phyloP scores from a whole-genome alignment of 2,113 vertebrate species.

The Pelobates fuscus region DNA sequence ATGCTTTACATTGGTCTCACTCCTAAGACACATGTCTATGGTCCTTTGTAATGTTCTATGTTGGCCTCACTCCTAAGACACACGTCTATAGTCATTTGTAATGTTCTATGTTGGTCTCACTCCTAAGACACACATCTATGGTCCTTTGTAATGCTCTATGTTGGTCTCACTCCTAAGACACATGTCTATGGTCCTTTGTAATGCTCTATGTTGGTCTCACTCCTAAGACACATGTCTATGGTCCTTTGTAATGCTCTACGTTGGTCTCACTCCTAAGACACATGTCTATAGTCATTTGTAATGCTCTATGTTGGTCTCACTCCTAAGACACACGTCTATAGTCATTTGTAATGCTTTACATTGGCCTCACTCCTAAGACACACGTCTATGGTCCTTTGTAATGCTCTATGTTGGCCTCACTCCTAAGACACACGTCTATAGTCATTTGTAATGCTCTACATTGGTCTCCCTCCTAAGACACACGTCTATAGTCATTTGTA shows the following conservation, averaged over 20 bases:
- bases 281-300: not conserved
- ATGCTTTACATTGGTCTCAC: conserved; percentile 14
- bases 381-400: not conserved
- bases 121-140: not conserved
- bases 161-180: conserved; percentile 6
- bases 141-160: conserved; percentile 2
- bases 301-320: conserved; percentile 19
- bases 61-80: conserved; percentile 3
- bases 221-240: not conserved
- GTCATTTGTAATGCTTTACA: not conserved
- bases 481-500: not conserved
- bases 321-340: not conserved
- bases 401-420: conserved; percentile 16
- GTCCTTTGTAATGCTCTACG: conserved; percentile 1
- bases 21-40: not conserved
- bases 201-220: conserved; percentile 19
- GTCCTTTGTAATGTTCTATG: conserved; percentile 2
- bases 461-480: conserved; percentile 4
- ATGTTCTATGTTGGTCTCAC: conserved; percentile 20
- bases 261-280: conserved; percentile 6
- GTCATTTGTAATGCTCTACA: conserved; percentile 6
- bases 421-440: not conserved
- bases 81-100: not conserved
- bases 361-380: conserved; percentile 3
- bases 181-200: not conserved